phyloP scores from a whole-genome alignment of 2,888 invertebrate genomes.

The Ligdia adustata region DNA sequence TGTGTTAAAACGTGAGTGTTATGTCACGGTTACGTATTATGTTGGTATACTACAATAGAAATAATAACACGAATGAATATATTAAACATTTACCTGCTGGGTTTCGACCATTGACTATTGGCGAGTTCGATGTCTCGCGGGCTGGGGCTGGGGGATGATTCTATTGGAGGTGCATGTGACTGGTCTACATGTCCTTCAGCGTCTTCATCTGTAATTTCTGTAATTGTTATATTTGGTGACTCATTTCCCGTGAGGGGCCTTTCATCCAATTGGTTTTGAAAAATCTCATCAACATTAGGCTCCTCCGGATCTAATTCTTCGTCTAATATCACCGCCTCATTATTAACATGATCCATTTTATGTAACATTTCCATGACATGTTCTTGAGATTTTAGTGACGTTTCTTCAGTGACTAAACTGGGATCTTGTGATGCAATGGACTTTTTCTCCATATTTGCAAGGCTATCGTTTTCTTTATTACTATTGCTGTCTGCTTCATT shows the following conservation, averaged over 20 bases:
- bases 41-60: constrained; percentile 38
- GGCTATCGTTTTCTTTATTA: constrained; percentile 76
- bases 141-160: constrained; percentile 73
- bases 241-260: constrained; percentile 52
- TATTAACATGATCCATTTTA: constrained; percentile 58
- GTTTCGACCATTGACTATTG: constrained; percentile 75
- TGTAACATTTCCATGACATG: constrained; percentile 77
- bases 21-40: constrained; percentile 67
- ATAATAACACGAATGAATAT: constrained; percentile 31
- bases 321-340: constrained; percentile 66
- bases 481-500: constrained; percentile 56
- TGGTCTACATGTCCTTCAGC: constrained; percentile 51
- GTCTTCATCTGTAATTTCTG: constrained; percentile 75
- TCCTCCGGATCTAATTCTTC: constrained; percentile 73
- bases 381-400: constrained; percentile 62
- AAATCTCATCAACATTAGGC: constrained; percentile 73
- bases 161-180: constrained; percentile 60
- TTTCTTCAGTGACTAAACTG: constrained; percentile 71
- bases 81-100: constrained; percentile 69
- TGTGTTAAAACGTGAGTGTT: constrained; percentile 68
- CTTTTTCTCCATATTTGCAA: constrained; percentile 62
- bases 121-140: constrained; percentile 58
- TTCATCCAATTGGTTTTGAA: constrained; percentile 71
- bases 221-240: constrained; percentile 78
- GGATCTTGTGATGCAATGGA: constrained; percentile 77